Conservation (phyloP, 2,888 invertebrate genomes). For the Heteromurus nitidus region DNA sequence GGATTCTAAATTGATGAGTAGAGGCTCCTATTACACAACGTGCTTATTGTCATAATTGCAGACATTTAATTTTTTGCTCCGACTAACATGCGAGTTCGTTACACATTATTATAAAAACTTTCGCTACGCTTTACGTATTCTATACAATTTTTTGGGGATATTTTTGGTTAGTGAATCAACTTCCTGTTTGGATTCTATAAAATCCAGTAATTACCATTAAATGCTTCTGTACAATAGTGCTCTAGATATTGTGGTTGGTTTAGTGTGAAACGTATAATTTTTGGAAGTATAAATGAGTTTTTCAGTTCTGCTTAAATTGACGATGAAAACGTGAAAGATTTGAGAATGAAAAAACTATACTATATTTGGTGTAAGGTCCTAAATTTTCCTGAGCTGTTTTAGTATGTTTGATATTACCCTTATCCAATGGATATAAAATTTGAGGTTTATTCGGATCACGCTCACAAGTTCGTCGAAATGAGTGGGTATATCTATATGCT, state of each 20-base stretch:
- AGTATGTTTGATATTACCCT: too few species aligned
- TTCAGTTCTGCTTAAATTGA: conserved; percentile 4
- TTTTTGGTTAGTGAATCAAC: conserved; percentile 5
- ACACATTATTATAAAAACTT: background rate
- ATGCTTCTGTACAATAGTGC: too few species aligned
- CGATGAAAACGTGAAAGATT: background rate
- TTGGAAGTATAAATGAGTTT: background rate
- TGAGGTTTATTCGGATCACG: background rate
- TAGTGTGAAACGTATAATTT: conserved; percentile 8
- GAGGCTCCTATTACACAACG: background rate
- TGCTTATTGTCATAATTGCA: conserved; percentile 59
- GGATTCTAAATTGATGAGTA: background rate
- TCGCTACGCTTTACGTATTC: too few species aligned
- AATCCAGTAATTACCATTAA: too few species aligned
- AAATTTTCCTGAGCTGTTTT: conserved; percentile 6
- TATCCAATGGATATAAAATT: too few species aligned
- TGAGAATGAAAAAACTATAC: background rate
- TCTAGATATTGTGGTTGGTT: background rate
- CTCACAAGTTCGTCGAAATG: background rate
- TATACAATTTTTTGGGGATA: background rate
- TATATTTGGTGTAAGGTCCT: conserved; percentile 14
- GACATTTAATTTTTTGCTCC: too few species aligned
- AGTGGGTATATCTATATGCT: background rate
- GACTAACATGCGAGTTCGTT: too few species aligned
- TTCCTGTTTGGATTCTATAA: background rate